These are phyloP conservation scores for Crotalus helleri DNA, from an alignment of 2,113 vertebrate species.

Conservation along the genomic window DNA sequence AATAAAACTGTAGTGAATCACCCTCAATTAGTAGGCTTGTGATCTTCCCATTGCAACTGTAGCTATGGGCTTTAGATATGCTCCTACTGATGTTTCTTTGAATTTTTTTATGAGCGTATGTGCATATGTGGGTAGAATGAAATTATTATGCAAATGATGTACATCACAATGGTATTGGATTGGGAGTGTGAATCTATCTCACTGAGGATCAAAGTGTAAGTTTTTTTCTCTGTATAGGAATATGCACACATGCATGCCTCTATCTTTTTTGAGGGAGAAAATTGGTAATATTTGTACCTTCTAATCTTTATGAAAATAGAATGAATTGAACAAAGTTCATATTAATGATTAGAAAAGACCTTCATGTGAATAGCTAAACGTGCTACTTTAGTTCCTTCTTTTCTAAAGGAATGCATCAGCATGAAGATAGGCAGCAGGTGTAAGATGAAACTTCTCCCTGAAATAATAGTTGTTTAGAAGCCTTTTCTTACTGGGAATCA, in stretches of 20 bases:
- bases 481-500: not conserved
- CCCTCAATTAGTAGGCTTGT: not conserved
- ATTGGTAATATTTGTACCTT: not conserved
- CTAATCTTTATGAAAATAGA: not conserved
- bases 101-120: not conserved
- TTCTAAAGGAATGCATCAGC: not conserved
- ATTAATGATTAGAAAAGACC: not conserved
- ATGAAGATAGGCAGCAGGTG: not conserved
- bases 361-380: not conserved
- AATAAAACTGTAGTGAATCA: not conserved
- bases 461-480: not conserved
- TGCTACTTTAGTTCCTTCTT: not conserved
- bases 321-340: not conserved
- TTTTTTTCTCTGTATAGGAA: not conserved
- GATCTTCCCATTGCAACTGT: not conserved
- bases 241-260: not conserved
- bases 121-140: not conserved
- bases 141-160: not conserved
- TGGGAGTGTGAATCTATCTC: not conserved
- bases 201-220: not conserved
- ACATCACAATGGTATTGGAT: not conserved
- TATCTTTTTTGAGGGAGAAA: not conserved
- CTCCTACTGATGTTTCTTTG: not conserved
- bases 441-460: not conserved
- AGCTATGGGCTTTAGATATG: not conserved